phyloP scores from a whole-genome alignment of 1,140 invertebrate genomes.

The Drosophila tristis region DNA sequence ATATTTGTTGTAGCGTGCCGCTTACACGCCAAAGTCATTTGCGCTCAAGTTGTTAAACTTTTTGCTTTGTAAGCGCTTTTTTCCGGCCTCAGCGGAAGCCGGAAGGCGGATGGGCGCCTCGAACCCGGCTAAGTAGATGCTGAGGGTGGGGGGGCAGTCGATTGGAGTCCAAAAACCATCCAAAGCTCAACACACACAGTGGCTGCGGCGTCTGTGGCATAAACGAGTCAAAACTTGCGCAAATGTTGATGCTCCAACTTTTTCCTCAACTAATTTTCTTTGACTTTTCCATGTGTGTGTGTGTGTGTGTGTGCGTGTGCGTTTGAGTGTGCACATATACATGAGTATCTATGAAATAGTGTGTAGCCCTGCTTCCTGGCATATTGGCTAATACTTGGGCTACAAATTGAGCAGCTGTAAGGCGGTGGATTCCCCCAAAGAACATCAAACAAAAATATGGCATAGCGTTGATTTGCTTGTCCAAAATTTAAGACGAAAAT shows the following conservation, averaged over 20 bases:
- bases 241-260: conserved; percentile 73
- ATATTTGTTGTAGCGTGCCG: conserved; percentile 72
- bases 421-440: background rate
- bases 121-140: background rate
- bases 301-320: conserved; percentile 17
- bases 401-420: conserved; percentile 49
- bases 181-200: conserved; percentile 1
- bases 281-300: conserved; percentile 31
- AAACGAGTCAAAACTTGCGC: conserved; percentile 69
- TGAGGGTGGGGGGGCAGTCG: background rate
- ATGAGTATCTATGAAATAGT: background rate
- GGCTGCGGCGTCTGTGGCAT: conserved; percentile 40
- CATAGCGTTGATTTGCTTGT: no score
- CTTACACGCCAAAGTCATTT: conserved; percentile 76
- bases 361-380: background rate
- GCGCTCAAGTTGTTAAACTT: conserved; percentile 75
- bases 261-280: conserved; percentile 65
- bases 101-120: background rate
- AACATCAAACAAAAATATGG: no score
- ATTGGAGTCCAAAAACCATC: no score
- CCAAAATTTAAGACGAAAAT: no score
- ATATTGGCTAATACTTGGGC: conserved; percentile 35
- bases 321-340: background rate
- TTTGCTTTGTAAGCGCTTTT: conserved; percentile 76
- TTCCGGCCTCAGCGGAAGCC: conserved; percentile 68